Percentiles rank a stretch among this genome's conserved stretches.
These are phyloP conservation scores for Enteromius thamalakanensis DNA, from an alignment of 2,797 vertebrate genomes.

Conservation along the genomic window DNA sequence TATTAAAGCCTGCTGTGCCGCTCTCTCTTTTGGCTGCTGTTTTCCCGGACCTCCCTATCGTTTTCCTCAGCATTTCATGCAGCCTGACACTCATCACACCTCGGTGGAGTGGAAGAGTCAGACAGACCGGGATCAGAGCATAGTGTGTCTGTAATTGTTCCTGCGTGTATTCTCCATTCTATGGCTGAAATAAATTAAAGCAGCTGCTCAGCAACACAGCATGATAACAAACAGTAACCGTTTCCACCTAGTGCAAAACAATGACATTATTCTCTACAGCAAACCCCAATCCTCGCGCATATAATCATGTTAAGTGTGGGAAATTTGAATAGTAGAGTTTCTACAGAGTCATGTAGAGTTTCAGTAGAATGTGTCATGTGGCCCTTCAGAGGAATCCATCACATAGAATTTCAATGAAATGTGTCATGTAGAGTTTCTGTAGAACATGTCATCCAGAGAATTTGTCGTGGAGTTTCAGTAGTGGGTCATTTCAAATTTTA, in stretches of 20 bases:
- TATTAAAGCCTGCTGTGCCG: conserved; percentile 16
- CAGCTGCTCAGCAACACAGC: conserved; percentile 43
- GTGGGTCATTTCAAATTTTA: background rate
- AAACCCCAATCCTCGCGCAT: background rate
- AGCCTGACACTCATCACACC: conserved; percentile 19
- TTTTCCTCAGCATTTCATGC: conserved; percentile 4
- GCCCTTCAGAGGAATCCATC: background rate
- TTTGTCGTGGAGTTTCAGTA: background rate
- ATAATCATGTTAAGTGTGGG: background rate
- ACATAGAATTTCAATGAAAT: background rate
- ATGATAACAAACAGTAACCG: conserved; percentile 56
- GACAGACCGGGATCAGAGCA: conserved; percentile 61
- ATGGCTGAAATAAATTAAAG: conserved; percentile 66
- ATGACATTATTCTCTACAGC: conserved; percentile 15
- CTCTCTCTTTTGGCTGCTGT: conserved; percentile 6
- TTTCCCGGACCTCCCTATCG: conserved; percentile 7
- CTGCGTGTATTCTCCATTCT: conserved; percentile 69
- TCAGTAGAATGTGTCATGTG: background rate
- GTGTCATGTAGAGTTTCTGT: background rate
- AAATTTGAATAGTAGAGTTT: background rate
- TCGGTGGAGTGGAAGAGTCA: conserved; percentile 50
- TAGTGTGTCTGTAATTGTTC: conserved; percentile 75
- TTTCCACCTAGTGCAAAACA: conserved; percentile 19
- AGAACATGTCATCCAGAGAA: background rate
- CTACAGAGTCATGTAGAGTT: background rate